A percentile compares a stretch with the other conserved stretches of the same genome.
Conservation (phyloP, 53 echinoderm and acorn worm genomes). For the Holothuria leucospilota region DNA sequence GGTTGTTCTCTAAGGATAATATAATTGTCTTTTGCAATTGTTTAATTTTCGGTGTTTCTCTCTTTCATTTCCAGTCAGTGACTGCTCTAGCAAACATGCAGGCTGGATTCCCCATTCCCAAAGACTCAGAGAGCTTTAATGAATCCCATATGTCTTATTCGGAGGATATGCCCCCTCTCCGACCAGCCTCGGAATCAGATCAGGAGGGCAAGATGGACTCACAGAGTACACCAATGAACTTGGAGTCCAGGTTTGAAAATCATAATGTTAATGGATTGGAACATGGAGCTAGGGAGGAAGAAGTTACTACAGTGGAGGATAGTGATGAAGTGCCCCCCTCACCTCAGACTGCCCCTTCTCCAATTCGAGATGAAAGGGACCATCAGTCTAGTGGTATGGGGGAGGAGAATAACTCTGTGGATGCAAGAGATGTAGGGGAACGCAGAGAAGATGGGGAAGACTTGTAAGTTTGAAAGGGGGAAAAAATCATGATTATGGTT, state of each 20-base stretch:
- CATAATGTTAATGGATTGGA: slow-evolving; percentile 15
- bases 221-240: slow-evolving; percentile 13
- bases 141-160: not conserved
- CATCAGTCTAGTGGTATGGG: not conserved
- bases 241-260: slow-evolving; percentile 31
- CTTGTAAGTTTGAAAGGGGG: not conserved
- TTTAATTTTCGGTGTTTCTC: too few relatives aligned
- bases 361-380: not conserved
- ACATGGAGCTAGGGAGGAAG: not conserved
- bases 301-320: not conserved
- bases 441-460: slow-evolving; percentile 29
- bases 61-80: not conserved
- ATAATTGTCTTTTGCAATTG: too few relatives aligned
- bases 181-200: not conserved
- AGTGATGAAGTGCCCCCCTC: slow-evolving; percentile 6
- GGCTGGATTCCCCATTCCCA: slow-evolving; percentile 29
- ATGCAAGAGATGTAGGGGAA: not conserved
- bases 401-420: slow-evolving; percentile 3
- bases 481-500: too few relatives aligned
- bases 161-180: not conserved
- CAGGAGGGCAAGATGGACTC: not conserved
- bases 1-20: too few relatives aligned
- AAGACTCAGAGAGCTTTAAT: slow-evolving; percentile 35
- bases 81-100: slow-evolving; percentile 34
- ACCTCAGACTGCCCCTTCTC: not conserved